These are phyloP conservation scores for Falcaria lacertinaria DNA, from an alignment of 2,888 invertebrate species.

Conservation along the genomic window DNA sequence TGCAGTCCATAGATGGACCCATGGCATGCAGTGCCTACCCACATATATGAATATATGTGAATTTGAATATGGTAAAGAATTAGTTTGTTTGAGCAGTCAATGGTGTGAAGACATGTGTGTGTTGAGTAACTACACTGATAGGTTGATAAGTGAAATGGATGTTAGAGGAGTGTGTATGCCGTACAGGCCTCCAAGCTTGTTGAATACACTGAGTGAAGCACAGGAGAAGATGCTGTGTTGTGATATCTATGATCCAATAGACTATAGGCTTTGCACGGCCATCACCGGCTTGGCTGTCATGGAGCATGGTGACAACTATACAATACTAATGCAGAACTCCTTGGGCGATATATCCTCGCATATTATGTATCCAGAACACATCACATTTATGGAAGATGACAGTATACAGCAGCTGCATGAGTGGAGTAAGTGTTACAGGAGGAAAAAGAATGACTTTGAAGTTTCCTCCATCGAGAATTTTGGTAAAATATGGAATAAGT, in stretches of 20 bases:
- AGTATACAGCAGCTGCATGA: slow-evolving; percentile 42
- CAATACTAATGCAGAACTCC: slow-evolving; percentile 57
- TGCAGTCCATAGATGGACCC: slow-evolving; percentile 76
- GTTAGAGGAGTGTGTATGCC: slow-evolving; percentile 47
- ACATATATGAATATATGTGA: slow-evolving; percentile 54
- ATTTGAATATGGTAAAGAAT: slow-evolving; percentile 54
- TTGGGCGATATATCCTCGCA: slow-evolving; percentile 65
- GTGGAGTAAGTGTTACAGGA: slow-evolving; percentile 48
- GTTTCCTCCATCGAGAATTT: slow-evolving; percentile 48
- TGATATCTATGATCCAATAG: slow-evolving; percentile 49
- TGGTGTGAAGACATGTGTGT: slow-evolving; percentile 67
- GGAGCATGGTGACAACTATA: slow-evolving; percentile 45
- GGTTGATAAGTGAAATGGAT: slow-evolving; percentile 27
- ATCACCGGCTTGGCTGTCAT: slow-evolving; percentile 49
- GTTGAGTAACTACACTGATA: slow-evolving; percentile 49
- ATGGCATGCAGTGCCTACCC: slow-evolving; percentile 74
- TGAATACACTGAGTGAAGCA: slow-evolving; percentile 47
- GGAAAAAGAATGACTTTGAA: slow-evolving; percentile 35
- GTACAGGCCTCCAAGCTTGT: slow-evolving; percentile 56
- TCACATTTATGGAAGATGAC: slow-evolving; percentile 53
- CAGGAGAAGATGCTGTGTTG: slow-evolving; percentile 45
- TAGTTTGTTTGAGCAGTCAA: slow-evolving; percentile 60
- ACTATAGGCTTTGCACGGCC: slow-evolving; percentile 45
- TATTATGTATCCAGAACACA: slow-evolving; percentile 46
- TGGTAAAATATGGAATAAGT: slow-evolving; percentile 40